Base-by-base conservation (phyloP, 2,113 vertebrate genomes). In the Myiagra hebetior region DNA sequence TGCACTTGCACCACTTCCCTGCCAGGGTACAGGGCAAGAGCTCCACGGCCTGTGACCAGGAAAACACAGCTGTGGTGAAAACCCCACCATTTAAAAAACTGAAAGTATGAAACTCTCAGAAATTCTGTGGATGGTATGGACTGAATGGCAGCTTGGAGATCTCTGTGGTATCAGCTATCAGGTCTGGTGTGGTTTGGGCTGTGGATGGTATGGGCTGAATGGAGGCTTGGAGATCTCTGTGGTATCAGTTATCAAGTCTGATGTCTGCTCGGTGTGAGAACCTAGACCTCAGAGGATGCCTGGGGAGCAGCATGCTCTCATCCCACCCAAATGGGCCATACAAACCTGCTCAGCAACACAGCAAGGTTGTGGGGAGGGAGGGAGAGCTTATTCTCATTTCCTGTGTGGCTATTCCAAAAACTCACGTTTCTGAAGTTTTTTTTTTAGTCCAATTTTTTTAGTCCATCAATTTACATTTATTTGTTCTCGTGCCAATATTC, bases 401-500 rank as follows among this genome's bases (percentile, higher is more conserved):
- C 37, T 42, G 2, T 19, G 19, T 22, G 70, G 53, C 49, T 73
- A 23, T 85, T 88, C 15, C 12, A 76, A 89, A 93, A 75, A 13
- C 33, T 75, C 41, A 56, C 19, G 46, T 82, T 69, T 90, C 49
- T 39, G 41, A 79, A 56, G 8, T 33, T 9, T 52, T 69, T 83
- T 88, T 88, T 65, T 85, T n/a, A 56, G 63, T 21, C 74, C 87
- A 81, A 59, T 88, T 89, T 83, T 92, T 68, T 91, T 76, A 83
- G 72, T 83, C 65, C 90, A 69, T 85, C 78, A 94, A 93, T 95
- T 95, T 93, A 85, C 75, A 88, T 96, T 79, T 91, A 85, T 94
- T 96, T 96, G 87, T 95, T 93, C 92, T 88, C 27, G 53, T 97
- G 95, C 90, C 92, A 90, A 69, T 94, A 87, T 96, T 88, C 90